phyloP scores from a whole-genome alignment of 2,888 invertebrate species.

The Drosophila vallismaia region DNA sequence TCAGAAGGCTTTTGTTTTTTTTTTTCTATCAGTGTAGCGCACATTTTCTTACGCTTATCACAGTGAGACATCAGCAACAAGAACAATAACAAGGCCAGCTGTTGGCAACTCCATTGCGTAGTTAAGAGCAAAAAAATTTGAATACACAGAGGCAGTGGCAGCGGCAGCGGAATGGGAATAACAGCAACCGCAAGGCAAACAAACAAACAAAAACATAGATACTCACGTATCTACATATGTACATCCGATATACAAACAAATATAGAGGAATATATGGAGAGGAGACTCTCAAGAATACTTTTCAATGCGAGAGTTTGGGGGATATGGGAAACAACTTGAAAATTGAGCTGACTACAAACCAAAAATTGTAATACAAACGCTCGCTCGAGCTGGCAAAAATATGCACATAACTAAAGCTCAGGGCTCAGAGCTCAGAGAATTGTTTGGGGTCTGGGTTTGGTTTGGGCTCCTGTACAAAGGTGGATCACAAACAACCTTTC shows the following conservation, averaged over 20 bases:
- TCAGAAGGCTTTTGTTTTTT: slow-evolving; percentile 43
- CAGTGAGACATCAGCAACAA: slow-evolving; percentile 28
- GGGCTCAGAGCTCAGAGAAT: slow-evolving; percentile 50
- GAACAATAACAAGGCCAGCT: slow-evolving; percentile 39
- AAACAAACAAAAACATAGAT: slow-evolving; percentile 48
- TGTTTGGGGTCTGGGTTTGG: slow-evolving; percentile 29
- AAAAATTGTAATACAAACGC: slow-evolving; percentile 72
- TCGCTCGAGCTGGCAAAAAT: slow-evolving; percentile 49
- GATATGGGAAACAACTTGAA: slow-evolving; percentile 69
- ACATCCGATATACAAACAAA: slow-evolving; percentile 1
- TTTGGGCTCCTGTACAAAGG: slow-evolving; percentile 26
- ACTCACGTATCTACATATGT: slow-evolving; percentile 5
- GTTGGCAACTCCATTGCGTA: slow-evolving; percentile 50
- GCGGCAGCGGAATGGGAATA: slow-evolving; percentile 50
- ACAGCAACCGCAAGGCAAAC: slow-evolving; percentile 50
- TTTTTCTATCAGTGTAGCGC: slow-evolving; percentile 52
- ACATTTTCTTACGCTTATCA: slow-evolving; percentile 38
- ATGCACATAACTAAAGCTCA: slow-evolving; percentile 75
- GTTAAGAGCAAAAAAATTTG: slow-evolving; percentile 53
- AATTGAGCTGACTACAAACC: slow-evolving; percentile 79
- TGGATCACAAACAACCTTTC: slow-evolving; percentile 49
- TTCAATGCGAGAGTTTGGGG: background rate
- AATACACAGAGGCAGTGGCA: slow-evolving; percentile 48
- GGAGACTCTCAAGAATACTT: slow-evolving; percentile 9
- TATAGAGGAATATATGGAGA: background rate